Base-by-base conservation (phyloP, 2,797 vertebrate species). In the Characodon lateralis region DNA sequence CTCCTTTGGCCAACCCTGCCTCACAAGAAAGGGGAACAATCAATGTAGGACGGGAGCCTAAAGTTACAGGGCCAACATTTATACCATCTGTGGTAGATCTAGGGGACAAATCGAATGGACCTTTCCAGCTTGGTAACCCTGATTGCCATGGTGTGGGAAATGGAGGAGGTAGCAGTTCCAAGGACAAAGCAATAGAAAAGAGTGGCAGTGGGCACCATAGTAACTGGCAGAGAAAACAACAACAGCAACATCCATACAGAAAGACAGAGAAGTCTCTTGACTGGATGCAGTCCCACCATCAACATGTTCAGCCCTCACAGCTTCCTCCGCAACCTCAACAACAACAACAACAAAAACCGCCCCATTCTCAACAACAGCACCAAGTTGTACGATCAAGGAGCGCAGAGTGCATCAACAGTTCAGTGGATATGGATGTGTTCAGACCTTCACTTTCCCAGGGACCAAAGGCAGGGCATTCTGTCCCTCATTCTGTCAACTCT, bases 71-170 rank as follows among this genome's bases (percentile, higher is more conserved):
- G 85, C 95, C 97, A 76, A 98, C 97, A 5, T 96, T 97, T 80
- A 97, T 98, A 93, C 97, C 97, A 91, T 98, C 97, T 16, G 95
- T 96, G 87, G 96, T 96, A 53, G 97, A 97, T 83, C 81, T 96
- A 69, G 95, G 96, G 13, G 97, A 99, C 87, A 96, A 96, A 90
- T 95, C 96, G 71, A 94, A 94, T 87, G 96, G 95, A 71, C 93
- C 96, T 53, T 98, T 98, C 93, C 97, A 97, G 88, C 94, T 96
- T 55, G 89, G 93, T 85, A 95, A 95, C n/a, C 93, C 95, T 0
- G 97, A 98, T 74, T 96, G 96, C 66, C 94, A 97, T 5, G 96
- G 96, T 14, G 89, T 96, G 85, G 94, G 94, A 41, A 83, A 90
- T 73, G 55, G 96, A 92, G 50, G 93, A 85, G 91, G 74, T 0